Base-by-base conservation (phyloP, 2,113 vertebrate species). In the Mungos mungo region DNA sequence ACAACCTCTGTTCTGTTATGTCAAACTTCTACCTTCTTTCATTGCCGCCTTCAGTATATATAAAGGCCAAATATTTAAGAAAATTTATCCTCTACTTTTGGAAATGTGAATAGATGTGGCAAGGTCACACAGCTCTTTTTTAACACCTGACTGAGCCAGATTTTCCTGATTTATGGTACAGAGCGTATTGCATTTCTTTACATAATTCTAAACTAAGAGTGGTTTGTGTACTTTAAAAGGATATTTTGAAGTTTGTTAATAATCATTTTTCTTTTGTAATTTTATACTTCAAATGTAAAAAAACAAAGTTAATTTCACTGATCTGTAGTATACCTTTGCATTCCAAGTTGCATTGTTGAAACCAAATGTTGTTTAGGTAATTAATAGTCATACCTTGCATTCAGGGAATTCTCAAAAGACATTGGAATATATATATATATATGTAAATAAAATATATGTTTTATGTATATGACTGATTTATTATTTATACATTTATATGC, bases 151-250 rank as follows among this genome's bases (percentile, higher is more conserved):
- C 27, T 83, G 68, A 92, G 11, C 76, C 69, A 77, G 0, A 33
- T 94, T 92, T 88, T 83, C 76, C 45, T 96, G 38, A 88, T 21
- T 81, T 81, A 25, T 3, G 71, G 35, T 72, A 72, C 8, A 86
- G 10, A 93, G 18, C 27, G n/a, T 79, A 74, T 60, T 93, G 63
- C 63, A 38, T 95, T 68, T 96, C 60, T 50, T 89, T 90, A 68
- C 35, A 84, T 85, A 80, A 60, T 93, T 93, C 54, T 87, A 81
- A 93, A 85, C 54, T 60, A 81, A 38, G 35, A 88, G 35, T 86
- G 29, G 12, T 68, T 81, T 90, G 21, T 74, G 7, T 89, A 50
- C 41, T n/a, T 80, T 35, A 82, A 60, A 92, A 92, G 83, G 47
- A 29, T 47, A 41, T 54, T 77, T 87, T 80, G 54, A 81, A 85